Evolutionary conservation across 2,888 invertebrate species (phyloP), one percentile per base, ranked within the genome.

Genomic region (Amiota mariae): DNA sequence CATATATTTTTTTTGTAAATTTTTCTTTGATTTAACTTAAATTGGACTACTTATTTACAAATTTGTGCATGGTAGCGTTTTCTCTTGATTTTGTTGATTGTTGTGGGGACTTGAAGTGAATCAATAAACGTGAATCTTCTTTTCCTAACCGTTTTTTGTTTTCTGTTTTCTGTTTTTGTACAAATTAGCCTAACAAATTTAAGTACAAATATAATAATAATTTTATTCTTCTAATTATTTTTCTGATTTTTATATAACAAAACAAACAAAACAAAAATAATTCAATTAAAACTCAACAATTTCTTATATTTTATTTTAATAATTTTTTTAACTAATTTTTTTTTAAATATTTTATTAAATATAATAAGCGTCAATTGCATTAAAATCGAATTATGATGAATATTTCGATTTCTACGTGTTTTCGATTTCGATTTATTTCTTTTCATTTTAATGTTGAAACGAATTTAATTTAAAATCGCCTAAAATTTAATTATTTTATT

Each of bases 181-280:
- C 64, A 61, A 68, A 70, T 73, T 73, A 68, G 54, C 54, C 51
- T 68, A 68, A 68, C 51, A 68, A 36, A 51, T 68, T 68, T 68
- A 68, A 68, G 67, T 68, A 68, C 67, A 68, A 68, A 66, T 36
- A 36, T 48, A 66, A 47, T 36, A 24, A 24, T 24, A 24, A 24
- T 24, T 24, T 24, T 2, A 24, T 24, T 24, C 3, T 24, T 24
- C 24, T 24, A 24, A 24, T 2, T 24, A 15, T 66, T 66, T 68
- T 24, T 63, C 9, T 59, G 10, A 20, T 18, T 59, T 64, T 20
- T 66, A 49, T 18, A 8, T 46, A 59, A 59, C 15, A 59, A 59
- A 20, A 24, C 48, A 48, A 15, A 18, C 11, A 66, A 48, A 18
- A 51, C n/a, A 51, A 68, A 18, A 68, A 68, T 2, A 68, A 51